A percentile compares a stretch with the other conserved stretches of the same genome.
phyloP scores from a whole-genome alignment of 2,888 invertebrate genomes.

The Nyleta sp. region DNA sequence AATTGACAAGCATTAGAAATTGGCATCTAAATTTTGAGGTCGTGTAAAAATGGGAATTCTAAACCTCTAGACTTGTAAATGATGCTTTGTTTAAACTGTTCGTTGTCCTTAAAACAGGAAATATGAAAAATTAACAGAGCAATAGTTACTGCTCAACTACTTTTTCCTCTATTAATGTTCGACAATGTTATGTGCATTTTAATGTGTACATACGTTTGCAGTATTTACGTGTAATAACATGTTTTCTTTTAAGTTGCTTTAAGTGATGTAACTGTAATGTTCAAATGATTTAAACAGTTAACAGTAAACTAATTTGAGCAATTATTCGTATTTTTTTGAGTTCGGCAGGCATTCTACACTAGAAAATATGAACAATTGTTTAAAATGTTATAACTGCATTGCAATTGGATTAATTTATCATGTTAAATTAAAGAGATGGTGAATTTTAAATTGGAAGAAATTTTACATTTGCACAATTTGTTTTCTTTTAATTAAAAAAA shows the following conservation, averaged over 20 bases:
- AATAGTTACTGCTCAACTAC: conserved; percentile 1
- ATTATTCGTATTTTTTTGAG: conserved; percentile 16
- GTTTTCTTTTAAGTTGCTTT: conserved; percentile 43
- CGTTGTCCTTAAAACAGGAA: conserved; percentile 10
- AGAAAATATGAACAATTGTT: neutral
- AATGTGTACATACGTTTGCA: conserved; percentile 24
- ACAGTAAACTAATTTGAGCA: conserved; percentile 35
- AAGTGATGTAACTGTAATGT: conserved; percentile 54
- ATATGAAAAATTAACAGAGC: conserved; percentile 3
- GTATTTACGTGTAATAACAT: conserved; percentile 49
- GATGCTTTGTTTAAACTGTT: conserved; percentile 3
- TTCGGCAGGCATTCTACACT: neutral
- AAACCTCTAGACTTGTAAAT: neutral
- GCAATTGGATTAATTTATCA: no score
- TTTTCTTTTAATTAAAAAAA: no score
- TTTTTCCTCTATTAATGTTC: neutral
- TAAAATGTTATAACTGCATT: neutral
- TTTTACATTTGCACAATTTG: no score
- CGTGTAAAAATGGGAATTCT: conserved; percentile 1
- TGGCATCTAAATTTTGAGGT: conserved; percentile 2
- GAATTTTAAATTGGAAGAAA: no score
- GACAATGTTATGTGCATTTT: conserved; percentile 37
- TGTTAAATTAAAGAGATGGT: no score
- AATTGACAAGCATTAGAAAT: neutral
- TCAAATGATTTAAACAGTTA: conserved; percentile 49